phyloP scores from a whole-genome alignment of 2,888 invertebrate species.

The Acronicta aceris region DNA sequence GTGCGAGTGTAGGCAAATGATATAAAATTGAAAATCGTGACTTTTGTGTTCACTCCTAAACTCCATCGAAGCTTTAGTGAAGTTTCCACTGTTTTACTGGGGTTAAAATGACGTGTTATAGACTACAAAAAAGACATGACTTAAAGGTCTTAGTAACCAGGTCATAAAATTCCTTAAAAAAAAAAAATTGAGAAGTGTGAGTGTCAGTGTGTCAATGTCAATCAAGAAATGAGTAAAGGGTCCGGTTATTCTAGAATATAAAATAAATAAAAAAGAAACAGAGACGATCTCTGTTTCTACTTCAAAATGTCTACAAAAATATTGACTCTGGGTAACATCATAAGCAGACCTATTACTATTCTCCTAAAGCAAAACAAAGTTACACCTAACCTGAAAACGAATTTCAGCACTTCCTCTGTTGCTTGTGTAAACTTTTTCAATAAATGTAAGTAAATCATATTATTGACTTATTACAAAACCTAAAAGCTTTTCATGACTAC shows the following conservation, averaged over 20 bases:
- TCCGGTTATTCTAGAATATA: neutral
- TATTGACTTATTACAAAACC: neutral
- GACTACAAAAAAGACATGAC: too few relatives aligned
- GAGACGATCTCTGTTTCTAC: constrained; percentile 46
- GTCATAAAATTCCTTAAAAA: too few relatives aligned
- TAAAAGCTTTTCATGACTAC: too few relatives aligned
- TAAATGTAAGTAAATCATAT: constrained; percentile 89
- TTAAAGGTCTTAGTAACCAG: too few relatives aligned
- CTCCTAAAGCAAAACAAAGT: constrained; percentile 70
- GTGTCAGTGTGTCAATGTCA: too few relatives aligned
- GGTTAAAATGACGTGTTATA: too few relatives aligned
- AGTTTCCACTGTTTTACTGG: too few relatives aligned
- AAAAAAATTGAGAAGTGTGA: too few relatives aligned
- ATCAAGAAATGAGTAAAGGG: constrained; percentile 3
- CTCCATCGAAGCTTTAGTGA: too few relatives aligned
- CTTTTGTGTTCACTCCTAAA: too few relatives aligned
- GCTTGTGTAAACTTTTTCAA: constrained; percentile 90
- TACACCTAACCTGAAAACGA: constrained; percentile 79
- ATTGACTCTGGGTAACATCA: constrained; percentile 67
- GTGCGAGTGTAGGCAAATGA: too few relatives aligned
- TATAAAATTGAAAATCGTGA: too few relatives aligned
- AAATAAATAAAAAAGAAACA: constrained; percentile 42
- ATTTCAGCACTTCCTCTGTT: constrained; percentile 76
- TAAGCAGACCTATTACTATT: constrained; percentile 69
- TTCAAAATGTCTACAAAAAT: constrained; percentile 76